Evolutionary conservation across 2,113 vertebrate genomes (phyloP), one percentile per base, ranked within the genome.

Genomic region (Hippocampus guttulatus): DNA sequence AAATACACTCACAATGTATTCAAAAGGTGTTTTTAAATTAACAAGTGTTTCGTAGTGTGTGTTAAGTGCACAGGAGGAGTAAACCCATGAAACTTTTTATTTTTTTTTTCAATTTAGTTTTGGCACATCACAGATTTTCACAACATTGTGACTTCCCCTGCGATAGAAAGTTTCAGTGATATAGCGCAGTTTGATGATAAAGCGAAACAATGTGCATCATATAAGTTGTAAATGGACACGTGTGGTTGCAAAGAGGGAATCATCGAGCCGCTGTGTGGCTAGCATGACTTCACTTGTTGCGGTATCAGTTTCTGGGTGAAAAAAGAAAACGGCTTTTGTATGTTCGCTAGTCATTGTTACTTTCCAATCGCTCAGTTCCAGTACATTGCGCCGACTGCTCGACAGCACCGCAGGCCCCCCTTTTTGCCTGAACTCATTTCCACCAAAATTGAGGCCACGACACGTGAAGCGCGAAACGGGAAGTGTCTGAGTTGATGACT

Each of bases 401-500:
- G 23, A 8, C 23, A 4, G 23, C n/a, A 25, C 1, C 9, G 41
- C 41, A 47, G 6, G 23, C 20, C 3, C 64, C 5, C 33, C 5
- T 38, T 38, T 38, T 27, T 3, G 23, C 23, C 18, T 47, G 23
- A 20, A 25, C 41, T 23, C 15, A 12, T 47, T 65, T 18, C 11
- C 21, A 21, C n/a, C 11, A 43, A 64, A 45, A 64, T 11, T 27
- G 27, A 23, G 40, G n/a, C 11, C 41, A 6, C 2, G 3, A n/a
- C 40, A 45, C 21, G n/a, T 14, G 63, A n/a, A 43, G 11, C 15
- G 43, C 15, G 23, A 65, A 65, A 65, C 64, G 45, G 64, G 64
- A 65, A 65, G 64, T 65, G n/a, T 47, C 25, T 65, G 43, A 18
- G 23, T 18, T 65, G 64, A 63, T 63, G 61, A 63, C 3, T 40